These are phyloP conservation scores for Tamandua tetradactyla DNA, from an alignment of 2,797 vertebrate genomes.

Conservation along the genomic window DNA sequence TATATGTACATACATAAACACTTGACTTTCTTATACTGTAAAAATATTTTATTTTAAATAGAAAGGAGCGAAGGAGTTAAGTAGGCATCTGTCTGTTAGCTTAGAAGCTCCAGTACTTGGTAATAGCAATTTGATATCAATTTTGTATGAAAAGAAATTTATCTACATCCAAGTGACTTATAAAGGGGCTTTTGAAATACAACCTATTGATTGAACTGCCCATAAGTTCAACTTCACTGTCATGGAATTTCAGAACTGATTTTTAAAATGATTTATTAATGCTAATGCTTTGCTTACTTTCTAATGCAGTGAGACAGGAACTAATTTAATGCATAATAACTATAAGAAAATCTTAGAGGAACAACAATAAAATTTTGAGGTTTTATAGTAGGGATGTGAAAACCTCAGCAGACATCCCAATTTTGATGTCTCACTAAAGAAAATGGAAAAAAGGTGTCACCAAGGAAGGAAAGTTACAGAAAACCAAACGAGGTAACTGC, in stretches of 20 bases:
- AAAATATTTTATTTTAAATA: not conserved
- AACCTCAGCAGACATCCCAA: not conserved
- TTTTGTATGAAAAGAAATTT: not conserved
- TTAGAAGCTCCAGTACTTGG: not conserved
- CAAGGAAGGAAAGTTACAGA: not conserved
- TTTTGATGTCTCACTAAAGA: not conserved
- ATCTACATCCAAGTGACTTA: not conserved
- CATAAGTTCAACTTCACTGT: not conserved
- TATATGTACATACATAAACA: not conserved
- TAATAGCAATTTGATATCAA: not conserved
- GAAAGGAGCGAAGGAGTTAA: not conserved
- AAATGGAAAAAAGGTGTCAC: not conserved
- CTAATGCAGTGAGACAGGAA: not conserved
- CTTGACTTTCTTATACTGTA: constrained; percentile 26
- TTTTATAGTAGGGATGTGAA: not conserved
- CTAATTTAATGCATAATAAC: not conserved
- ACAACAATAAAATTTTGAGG: not conserved
- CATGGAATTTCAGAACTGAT: not conserved
- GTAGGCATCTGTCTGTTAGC: not conserved
- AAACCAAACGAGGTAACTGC: not conserved
- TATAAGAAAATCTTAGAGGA: not conserved
- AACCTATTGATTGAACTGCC: not conserved
- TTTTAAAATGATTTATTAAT: not conserved
- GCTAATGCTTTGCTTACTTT: not conserved
- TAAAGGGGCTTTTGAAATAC: not conserved